Base-by-base conservation (phyloP, 2,113 vertebrate genomes). In the Tragelaphus buxtoni region DNA sequence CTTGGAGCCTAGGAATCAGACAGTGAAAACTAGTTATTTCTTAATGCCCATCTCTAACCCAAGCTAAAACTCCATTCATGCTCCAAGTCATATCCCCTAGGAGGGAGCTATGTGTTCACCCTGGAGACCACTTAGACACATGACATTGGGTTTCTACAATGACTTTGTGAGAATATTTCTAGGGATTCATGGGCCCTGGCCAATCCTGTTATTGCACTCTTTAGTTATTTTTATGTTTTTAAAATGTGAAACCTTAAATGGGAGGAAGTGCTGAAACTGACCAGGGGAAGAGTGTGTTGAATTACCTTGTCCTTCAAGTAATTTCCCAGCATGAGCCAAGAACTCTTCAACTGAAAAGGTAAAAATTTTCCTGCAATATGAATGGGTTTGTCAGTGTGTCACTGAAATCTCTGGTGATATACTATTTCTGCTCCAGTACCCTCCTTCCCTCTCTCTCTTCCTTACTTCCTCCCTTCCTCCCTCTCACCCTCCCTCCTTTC, bases 91-190 rank as follows among this genome's bases (percentile, higher is more conserved):
- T 26, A 42, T 69, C 39, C 55, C 76, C 56, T 60, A 60, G 63
- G 53, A 96, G 76, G 65, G 30, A 90, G 16, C 18, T 76, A 16
- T 60, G 45, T 85, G 58, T 87, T 84, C 55, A 65, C 30, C 24
- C 92, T 35, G 60, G 91, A 92, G 81, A 76, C 56, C 86, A 91
- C 85, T 91, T 85, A 94, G 81, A 76, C 60, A 88, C 88, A 80
- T 69, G 88, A 35, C 72, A 63, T 1, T 94, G 88, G 45, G 28
- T 90, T 97, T 92, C 85, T 58, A 61, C 45, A 55, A 49, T 7
- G 88, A 95, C 80, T 83, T 39, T 20, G 26, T 61, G 76, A 80
- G 69, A 55, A 42, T 77, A 61, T 84, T 93, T 84, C 77, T 85
- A 55, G 39, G 42, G n/a, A 84, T 96, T 90, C 92, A 69, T 65